phyloP scores from a whole-genome alignment of 2,888 invertebrate species.

The Drosophila lutescens region DNA sequence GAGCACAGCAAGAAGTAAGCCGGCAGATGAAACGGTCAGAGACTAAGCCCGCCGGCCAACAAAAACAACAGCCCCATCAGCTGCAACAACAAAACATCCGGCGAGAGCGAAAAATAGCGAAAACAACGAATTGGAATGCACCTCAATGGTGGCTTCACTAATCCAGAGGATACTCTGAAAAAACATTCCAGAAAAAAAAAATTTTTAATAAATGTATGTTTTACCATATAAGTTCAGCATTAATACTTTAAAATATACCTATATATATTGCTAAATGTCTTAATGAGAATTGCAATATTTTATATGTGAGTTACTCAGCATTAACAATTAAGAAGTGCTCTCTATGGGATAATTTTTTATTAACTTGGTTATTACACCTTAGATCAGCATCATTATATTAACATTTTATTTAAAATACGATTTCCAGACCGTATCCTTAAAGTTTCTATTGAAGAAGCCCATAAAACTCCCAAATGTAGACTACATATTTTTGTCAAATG shows the following conservation, averaged over 20 bases:
- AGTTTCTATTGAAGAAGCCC: background rate
- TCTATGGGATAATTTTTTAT: too few relatives aligned
- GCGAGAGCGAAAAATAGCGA: conserved; percentile 45
- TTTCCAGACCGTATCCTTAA: too few relatives aligned
- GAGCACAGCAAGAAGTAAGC: conserved; percentile 43
- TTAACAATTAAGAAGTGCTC: too few relatives aligned
- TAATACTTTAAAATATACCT: too few relatives aligned
- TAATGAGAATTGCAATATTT: too few relatives aligned
- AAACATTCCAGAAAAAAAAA: background rate
- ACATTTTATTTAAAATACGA: background rate
- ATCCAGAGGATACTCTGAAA: background rate
- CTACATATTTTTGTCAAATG: background rate
- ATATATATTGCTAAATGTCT: too few relatives aligned
- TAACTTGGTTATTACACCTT: background rate
- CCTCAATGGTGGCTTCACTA: background rate
- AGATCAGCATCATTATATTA: background rate
- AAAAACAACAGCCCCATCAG: conserved; percentile 25
- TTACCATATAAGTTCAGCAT: too few relatives aligned
- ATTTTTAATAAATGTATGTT: too few relatives aligned
- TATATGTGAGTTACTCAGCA: too few relatives aligned
- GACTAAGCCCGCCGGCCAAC: conserved; percentile 37
- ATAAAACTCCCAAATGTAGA: background rate
- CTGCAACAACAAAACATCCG: conserved; percentile 65
- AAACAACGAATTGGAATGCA: conserved; percentile 28
- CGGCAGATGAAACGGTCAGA: conserved; percentile 61